Evolutionary conservation across 2,888 invertebrate genomes (phyloP).

Genomic region (Acanthacorydalis orientalis): DNA sequence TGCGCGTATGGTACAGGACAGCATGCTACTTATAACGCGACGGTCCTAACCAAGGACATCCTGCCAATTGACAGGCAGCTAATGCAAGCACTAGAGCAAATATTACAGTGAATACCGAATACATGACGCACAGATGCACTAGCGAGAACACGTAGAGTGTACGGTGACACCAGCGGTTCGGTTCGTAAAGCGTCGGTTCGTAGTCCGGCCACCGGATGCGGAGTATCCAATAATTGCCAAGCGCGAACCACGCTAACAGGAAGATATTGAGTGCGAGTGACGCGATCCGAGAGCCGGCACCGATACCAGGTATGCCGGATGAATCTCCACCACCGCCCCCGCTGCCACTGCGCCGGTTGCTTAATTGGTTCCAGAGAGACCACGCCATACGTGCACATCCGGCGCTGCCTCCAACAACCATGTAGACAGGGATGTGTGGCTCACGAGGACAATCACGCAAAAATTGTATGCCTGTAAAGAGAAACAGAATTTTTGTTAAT

Average conservation of each 20-base stretch:
- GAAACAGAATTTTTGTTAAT: too few relatives aligned
- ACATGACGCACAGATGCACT: constrained; percentile 53
- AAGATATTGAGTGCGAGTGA: constrained; percentile 50
- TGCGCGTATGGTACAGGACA: constrained; percentile 18
- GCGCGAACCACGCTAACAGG: constrained; percentile 55
- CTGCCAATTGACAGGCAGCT: constrained; percentile 50
- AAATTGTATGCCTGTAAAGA: constrained; percentile 55
- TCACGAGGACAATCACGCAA: constrained; percentile 63
- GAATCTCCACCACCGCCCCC: constrained; percentile 27
- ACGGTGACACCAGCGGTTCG: constrained; percentile 63
- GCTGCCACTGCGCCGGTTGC: constrained; percentile 31
- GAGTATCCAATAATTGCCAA: constrained; percentile 67
- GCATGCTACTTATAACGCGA: constrained; percentile 40
- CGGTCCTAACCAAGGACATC: constrained; percentile 51
- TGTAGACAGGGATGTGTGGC: constrained; percentile 61
- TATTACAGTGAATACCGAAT: constrained; percentile 40
- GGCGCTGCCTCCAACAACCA: constrained; percentile 67
- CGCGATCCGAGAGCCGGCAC: constrained; percentile 41
- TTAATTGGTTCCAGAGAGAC: constrained; percentile 47
- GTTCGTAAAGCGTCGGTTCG: constrained; percentile 52
- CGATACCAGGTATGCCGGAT: constrained; percentile 17
- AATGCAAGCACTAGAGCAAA: constrained; percentile 40
- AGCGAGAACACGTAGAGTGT: constrained; percentile 62
- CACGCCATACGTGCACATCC: constrained; percentile 55
- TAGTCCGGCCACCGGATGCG: constrained; percentile 63